A percentile compares a stretch with the other conserved stretches of the same genome.
Evolutionary conservation across 2,113 vertebrate species (phyloP).

Genomic region (Galeopterus variegatus): DNA sequence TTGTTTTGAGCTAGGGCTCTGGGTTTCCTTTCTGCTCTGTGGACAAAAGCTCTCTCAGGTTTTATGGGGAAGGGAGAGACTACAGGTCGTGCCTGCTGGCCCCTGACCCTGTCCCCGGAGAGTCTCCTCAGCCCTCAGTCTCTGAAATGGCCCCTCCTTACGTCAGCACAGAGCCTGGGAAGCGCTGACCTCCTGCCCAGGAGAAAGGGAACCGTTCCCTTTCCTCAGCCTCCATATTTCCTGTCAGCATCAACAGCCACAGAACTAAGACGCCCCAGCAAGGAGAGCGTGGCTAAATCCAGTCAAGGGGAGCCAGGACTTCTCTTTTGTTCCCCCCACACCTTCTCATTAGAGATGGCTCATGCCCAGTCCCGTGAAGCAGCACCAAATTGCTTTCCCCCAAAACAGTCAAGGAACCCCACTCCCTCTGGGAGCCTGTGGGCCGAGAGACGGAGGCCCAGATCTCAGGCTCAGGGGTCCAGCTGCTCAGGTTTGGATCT

Average conservation of each 20-base stretch:
- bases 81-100: neutral
- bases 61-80: neutral
- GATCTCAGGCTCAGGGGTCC: neutral
- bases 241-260: neutral
- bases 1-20: slow-evolving; percentile 5
- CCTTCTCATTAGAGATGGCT: neutral
- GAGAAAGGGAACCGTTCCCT: neutral
- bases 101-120: neutral
- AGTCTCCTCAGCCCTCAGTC: neutral
- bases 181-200: neutral
- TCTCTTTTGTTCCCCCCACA: neutral
- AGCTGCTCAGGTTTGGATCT: neutral
- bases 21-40: neutral
- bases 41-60: neutral
- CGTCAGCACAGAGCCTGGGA: neutral
- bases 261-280: neutral
- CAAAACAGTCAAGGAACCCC: neutral
- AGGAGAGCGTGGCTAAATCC: too few relatives aligned
- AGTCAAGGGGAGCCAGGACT: too few relatives aligned
- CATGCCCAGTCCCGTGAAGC: neutral
- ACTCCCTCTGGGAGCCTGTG: neutral
- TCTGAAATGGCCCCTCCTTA: neutral
- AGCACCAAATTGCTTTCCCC: neutral
- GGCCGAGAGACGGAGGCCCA: neutral
- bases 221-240: neutral